phyloP scores from a whole-genome alignment of 2,888 invertebrate species.

The Trachelus stipa region DNA sequence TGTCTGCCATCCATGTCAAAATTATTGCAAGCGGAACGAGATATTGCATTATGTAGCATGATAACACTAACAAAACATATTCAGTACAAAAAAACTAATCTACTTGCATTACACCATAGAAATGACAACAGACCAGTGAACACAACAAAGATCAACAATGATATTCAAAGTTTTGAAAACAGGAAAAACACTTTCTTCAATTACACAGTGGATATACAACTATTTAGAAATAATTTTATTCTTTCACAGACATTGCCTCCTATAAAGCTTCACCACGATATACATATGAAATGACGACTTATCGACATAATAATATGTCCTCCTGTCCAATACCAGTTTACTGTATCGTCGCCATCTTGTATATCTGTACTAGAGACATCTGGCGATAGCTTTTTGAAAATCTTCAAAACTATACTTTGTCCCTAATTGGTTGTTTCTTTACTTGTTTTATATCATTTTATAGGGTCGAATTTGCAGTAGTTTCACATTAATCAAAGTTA shows the following conservation, averaged over 20 bases:
- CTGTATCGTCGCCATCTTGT: too few relatives aligned
- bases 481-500: too few relatives aligned
- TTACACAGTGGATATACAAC: background rate
- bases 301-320: background rate
- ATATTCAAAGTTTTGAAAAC: background rate
- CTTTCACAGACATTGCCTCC: background rate
- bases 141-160: background rate
- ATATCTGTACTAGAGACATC: too few relatives aligned
- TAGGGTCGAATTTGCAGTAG: too few relatives aligned
- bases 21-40: conserved; percentile 17
- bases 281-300: background rate
- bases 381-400: too few relatives aligned
- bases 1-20: conserved; percentile 16
- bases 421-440: too few relatives aligned
- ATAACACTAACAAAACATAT: conserved; percentile 9
- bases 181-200: background rate
- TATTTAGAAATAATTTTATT: background rate
- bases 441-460: too few relatives aligned
- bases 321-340: too few relatives aligned
- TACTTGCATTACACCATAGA: background rate
- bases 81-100: background rate
- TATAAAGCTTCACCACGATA: background rate
- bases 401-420: too few relatives aligned
- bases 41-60: conserved; percentile 25
- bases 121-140: background rate